Conservation (phyloP, 1,140 invertebrate species). For the Atta texana region DNA sequence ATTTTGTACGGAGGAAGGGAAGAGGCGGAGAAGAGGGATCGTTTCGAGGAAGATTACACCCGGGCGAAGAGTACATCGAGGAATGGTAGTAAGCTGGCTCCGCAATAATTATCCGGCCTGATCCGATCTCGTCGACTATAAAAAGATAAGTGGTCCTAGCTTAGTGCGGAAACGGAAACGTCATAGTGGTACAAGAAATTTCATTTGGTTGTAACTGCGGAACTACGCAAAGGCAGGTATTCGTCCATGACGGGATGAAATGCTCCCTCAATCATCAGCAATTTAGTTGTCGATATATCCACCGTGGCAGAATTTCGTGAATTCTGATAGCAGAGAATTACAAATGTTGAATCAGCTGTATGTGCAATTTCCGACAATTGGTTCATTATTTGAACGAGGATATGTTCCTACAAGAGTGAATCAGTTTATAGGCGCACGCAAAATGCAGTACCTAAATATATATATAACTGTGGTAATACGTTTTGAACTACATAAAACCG, state of each 20-base stretch:
- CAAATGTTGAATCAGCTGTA: constrained; percentile 22
- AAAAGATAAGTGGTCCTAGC: constrained; percentile 58
- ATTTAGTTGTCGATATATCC: constrained; percentile 34
- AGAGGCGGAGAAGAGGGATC: constrained; percentile 12
- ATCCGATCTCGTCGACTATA: constrained; percentile 55
- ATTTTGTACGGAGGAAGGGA: background rate
- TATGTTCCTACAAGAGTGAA: background rate
- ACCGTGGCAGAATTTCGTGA: constrained; percentile 19
- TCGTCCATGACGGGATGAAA: constrained; percentile 40
- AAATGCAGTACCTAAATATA: background rate
- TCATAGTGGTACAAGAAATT: constrained; percentile 48
- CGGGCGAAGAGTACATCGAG: constrained; percentile 53
- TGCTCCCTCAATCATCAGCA: constrained; percentile 17
- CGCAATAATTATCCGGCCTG: constrained; percentile 58
- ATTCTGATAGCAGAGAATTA: constrained; percentile 10
- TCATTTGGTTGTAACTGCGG: constrained; percentile 44
- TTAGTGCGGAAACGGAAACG: constrained; percentile 40
- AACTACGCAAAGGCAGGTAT: background rate
- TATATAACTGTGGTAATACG: background rate
- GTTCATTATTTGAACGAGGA: background rate
- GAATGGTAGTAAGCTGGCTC: constrained; percentile 23
- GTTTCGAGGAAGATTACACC: constrained; percentile 56
- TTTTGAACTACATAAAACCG: constrained; percentile 1
- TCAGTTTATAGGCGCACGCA: background rate
- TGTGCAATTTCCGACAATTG: constrained; percentile 6